Evolutionary conservation across 2,113 vertebrate genomes (phyloP).

Genomic region (Pelobates fuscus): DNA sequence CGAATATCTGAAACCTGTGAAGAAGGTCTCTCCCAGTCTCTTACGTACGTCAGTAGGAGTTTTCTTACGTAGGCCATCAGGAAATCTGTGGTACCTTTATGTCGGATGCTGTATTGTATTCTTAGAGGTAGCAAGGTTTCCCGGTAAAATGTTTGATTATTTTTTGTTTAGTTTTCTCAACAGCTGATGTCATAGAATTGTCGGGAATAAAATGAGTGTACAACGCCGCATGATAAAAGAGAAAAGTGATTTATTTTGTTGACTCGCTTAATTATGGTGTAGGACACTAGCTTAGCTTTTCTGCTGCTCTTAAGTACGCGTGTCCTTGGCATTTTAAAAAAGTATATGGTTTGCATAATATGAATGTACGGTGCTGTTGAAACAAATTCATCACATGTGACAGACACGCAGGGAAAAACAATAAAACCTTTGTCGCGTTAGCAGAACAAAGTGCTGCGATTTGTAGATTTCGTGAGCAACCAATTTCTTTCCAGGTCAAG

Average conservation of each 20-base stretch:
- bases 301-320: background rate
- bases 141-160: no score
- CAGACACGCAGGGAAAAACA: background rate
- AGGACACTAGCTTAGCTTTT: constrained; percentile 18
- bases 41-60: no score
- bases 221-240: background rate
- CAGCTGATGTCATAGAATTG: background rate
- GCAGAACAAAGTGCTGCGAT: constrained; percentile 5
- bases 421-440: background rate
- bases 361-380: constrained; percentile 20
- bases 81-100: no score
- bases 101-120: no score
- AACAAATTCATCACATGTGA: constrained; percentile 26
- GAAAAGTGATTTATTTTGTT: background rate
- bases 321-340: constrained; percentile 35
- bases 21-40: no score
- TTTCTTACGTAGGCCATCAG: no score
- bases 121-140: no score
- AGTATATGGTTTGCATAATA: constrained; percentile 8
- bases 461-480: background rate
- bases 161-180: no score
- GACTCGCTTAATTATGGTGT: background rate
- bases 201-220: background rate
- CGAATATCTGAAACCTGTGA: no score
- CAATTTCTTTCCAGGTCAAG: no score